These are phyloP conservation scores for Rhyacophila evoluta DNA, from an alignment of 2,888 invertebrate species.

Conservation along the genomic window DNA sequence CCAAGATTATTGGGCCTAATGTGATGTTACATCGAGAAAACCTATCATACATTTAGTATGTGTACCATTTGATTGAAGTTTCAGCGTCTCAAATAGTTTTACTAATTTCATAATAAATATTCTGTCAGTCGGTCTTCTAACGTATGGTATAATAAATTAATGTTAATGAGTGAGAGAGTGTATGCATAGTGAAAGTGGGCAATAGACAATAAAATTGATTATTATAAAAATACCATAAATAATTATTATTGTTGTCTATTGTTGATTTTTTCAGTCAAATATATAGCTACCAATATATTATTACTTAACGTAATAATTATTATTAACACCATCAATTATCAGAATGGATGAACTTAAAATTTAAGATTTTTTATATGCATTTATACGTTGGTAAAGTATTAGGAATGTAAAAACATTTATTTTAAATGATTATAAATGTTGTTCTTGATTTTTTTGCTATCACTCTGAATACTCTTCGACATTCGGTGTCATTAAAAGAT, in stretches of 20 bases:
- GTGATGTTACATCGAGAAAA: too few species aligned
- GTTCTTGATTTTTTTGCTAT: background rate
- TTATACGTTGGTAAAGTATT: slow-evolving; percentile 13
- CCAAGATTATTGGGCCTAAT: too few species aligned
- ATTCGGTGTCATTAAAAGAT: too few species aligned
- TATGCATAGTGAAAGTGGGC: background rate
- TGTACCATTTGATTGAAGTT: too few species aligned
- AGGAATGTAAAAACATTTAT: background rate
- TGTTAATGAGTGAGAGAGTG: too few species aligned
- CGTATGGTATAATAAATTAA: too few species aligned
- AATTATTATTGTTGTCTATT: slow-evolving; percentile 3
- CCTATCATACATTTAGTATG: too few species aligned
- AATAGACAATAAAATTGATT: slow-evolving; percentile 13
- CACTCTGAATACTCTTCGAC: too few species aligned
- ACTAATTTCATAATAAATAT: too few species aligned
- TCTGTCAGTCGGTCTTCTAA: background rate
- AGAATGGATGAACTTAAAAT: slow-evolving; percentile 14
- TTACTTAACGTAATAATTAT: slow-evolving; percentile 14
- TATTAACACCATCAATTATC: slow-evolving; percentile 22
- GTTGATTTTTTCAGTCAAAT: slow-evolving; percentile 14
- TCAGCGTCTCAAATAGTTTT: too few species aligned
- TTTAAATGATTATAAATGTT: background rate
- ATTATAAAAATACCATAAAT: background rate
- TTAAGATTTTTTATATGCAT: slow-evolving; percentile 24
- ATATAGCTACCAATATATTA: slow-evolving; percentile 17